Percentiles rank a stretch among this genome's conserved stretches.
Evolutionary conservation across 1,140 invertebrate species (phyloP).

Genomic region (Tyrophagus putrescentiae): DNA sequence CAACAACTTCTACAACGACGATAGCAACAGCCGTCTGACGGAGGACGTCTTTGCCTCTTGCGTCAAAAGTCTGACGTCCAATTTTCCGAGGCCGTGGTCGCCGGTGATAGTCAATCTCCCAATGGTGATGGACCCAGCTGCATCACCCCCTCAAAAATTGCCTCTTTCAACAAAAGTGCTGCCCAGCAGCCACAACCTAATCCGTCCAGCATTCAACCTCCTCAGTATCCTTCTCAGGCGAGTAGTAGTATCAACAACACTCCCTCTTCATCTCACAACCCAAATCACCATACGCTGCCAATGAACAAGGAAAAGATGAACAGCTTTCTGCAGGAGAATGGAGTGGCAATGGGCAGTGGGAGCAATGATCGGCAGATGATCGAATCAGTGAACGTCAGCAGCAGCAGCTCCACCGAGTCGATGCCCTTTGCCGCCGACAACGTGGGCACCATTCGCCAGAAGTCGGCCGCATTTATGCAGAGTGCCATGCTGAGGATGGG

Average conservation of each 20-base stretch:
- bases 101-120: no score
- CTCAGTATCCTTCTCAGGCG: background rate
- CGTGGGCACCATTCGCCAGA: slow-evolving; percentile 86
- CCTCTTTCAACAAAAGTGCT: slow-evolving; percentile 32
- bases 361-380: background rate
- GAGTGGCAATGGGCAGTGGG: slow-evolving; percentile 2
- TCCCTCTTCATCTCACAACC: background rate
- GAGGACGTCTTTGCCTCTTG: slow-evolving; percentile 36
- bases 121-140: slow-evolving; percentile 22
- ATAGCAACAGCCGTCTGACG: slow-evolving; percentile 26
- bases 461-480: slow-evolving; percentile 31
- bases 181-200: slow-evolving; percentile 31
- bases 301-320: background rate
- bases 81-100: slow-evolving; percentile 31
- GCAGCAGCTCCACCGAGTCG: slow-evolving; percentile 42
- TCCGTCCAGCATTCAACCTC: slow-evolving; percentile 6
- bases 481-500: no score
- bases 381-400: slow-evolving; percentile 8
- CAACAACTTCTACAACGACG: slow-evolving; percentile 1
- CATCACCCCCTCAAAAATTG: background rate
- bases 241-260: background rate
- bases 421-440: slow-evolving; percentile 97
- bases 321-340: background rate
- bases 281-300: background rate
- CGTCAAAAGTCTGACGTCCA: slow-evolving; percentile 36